Conservation (phyloP, 2,888 invertebrate genomes). For the Epinotia brunnichana region DNA sequence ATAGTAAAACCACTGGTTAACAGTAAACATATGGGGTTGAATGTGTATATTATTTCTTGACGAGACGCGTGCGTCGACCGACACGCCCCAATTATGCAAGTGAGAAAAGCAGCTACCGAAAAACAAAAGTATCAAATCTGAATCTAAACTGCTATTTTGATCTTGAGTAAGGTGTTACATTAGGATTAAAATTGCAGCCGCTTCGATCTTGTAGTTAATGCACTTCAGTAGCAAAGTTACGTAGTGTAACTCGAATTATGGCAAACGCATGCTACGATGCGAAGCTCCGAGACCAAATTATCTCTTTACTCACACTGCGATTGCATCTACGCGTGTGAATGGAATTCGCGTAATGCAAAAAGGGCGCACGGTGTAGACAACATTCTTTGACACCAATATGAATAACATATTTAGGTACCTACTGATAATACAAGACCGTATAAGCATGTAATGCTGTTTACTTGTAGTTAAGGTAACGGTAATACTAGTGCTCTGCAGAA, state of each 20-base stretch:
- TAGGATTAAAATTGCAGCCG: constrained; percentile 9
- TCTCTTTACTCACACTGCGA: constrained; percentile 26
- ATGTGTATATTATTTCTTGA: constrained; percentile 45
- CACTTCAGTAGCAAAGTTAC: constrained; percentile 7
- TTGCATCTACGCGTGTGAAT: constrained; percentile 34
- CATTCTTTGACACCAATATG: constrained; percentile 20
- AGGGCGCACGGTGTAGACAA: background rate
- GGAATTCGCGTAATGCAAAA: constrained; percentile 33
- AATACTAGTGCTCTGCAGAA: too few relatives aligned
- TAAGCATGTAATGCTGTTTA: background rate
- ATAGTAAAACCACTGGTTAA: constrained; percentile 32
- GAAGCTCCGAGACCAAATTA: constrained; percentile 48
- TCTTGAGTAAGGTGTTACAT: background rate
- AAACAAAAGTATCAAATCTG: constrained; percentile 11
- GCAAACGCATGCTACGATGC: constrained; percentile 57
- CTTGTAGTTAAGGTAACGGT: constrained; percentile 10
- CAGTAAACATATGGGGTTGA: constrained; percentile 49
- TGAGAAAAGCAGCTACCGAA: constrained; percentile 48
- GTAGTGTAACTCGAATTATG: constrained; percentile 53
- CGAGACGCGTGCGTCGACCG: constrained; percentile 48
- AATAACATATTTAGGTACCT: too few relatives aligned
- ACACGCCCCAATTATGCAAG: constrained; percentile 57
- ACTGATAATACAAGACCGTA: too few relatives aligned
- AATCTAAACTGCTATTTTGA: background rate
- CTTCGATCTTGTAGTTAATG: background rate